These are phyloP conservation scores for Drosophila subpulchrella DNA, from an alignment of 1,140 invertebrate species.

Conservation along the genomic window DNA sequence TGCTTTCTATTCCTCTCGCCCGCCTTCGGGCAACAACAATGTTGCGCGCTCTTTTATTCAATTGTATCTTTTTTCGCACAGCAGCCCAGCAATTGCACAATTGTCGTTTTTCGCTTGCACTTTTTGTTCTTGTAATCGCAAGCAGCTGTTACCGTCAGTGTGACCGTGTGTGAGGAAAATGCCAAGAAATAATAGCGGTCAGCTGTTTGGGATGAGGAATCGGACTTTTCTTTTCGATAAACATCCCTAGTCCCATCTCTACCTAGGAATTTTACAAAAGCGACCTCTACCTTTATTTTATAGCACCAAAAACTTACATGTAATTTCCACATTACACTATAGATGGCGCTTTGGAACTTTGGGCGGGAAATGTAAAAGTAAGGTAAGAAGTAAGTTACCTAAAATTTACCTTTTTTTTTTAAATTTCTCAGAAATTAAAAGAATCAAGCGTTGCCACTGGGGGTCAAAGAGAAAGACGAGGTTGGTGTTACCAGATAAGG, in stretches of 20 bases:
- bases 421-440: no score
- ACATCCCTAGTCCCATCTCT: no score
- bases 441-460: no score
- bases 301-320: no score
- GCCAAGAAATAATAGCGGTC: neutral
- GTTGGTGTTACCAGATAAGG: no score
- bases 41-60: constrained; percentile 32
- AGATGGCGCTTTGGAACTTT: no score
- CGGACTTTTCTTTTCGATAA: no score
- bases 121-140: neutral
- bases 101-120: constrained; percentile 13
- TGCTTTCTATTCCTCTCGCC: constrained; percentile 6
- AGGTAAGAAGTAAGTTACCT: no score
- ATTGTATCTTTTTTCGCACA: constrained; percentile 17
- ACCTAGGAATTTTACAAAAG: neutral
- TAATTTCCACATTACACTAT: no score
- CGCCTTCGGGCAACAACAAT: constrained; percentile 33
- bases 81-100: constrained; percentile 61
- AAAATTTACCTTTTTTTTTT: no score
- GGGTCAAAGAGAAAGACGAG: no score
- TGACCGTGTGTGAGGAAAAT: neutral
- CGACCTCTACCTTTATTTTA: neutral
- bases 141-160: constrained; percentile 5
- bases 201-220: neutral
- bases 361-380: no score